A percentile compares a stretch with the other conserved stretches of the same genome.
phyloP scores from a whole-genome alignment of 2,888 invertebrate genomes.

The Dolichomitus sp. region DNA sequence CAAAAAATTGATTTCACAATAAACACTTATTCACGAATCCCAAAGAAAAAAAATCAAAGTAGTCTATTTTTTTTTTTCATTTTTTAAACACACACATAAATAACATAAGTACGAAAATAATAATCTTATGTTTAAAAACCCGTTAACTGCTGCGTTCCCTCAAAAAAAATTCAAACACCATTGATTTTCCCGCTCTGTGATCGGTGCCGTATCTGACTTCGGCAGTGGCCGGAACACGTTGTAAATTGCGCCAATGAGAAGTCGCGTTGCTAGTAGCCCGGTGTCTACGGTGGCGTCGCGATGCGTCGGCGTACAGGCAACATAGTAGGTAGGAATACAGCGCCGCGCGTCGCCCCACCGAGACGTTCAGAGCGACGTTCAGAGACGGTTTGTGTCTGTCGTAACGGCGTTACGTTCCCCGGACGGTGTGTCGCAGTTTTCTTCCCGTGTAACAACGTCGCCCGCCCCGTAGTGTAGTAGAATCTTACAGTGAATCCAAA shows the following conservation, averaged over 20 bases:
- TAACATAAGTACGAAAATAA: too few species aligned
- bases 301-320: constrained; percentile 67
- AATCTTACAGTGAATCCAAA: neutral
- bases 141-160: too few species aligned
- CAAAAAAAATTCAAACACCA: neutral
- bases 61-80: too few species aligned
- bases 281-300: constrained; percentile 63
- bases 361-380: constrained; percentile 19
- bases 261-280: constrained; percentile 20
- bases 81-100: too few species aligned
- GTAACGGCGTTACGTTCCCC: constrained; percentile 62
- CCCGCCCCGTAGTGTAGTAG: constrained; percentile 39
- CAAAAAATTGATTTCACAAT: too few species aligned
- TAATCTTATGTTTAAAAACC: too few species aligned
- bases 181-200: neutral
- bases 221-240: constrained; percentile 55
- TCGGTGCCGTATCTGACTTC: constrained; percentile 36
- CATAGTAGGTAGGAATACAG: constrained; percentile 63
- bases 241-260: constrained; percentile 55
- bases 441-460: constrained; percentile 31
- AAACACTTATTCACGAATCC: too few species aligned
- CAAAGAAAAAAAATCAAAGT: too few species aligned
- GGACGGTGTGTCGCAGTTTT: constrained; percentile 79
- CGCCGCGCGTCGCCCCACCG: constrained; percentile 75
- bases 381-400: constrained; percentile 76